Conservation (phyloP, 2,888 invertebrate genomes). For the Boloria selene region DNA sequence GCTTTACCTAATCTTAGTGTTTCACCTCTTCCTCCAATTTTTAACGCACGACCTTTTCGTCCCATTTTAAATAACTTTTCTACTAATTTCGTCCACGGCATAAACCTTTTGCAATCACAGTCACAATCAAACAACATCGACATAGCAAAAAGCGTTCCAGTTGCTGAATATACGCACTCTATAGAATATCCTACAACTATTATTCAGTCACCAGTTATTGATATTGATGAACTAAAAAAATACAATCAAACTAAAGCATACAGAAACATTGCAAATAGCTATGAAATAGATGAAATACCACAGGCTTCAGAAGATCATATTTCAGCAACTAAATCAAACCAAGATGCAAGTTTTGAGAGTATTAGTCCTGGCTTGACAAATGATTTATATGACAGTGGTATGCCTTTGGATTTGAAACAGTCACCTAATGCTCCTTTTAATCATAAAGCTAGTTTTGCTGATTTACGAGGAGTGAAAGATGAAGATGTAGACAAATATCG, state of each 20-base stretch:
- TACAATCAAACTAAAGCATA: conserved; percentile 67
- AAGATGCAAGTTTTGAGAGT: conserved; percentile 73
- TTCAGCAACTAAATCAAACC: conserved; percentile 66
- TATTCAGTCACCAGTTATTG: conserved; percentile 86
- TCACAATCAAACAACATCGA: conserved; percentile 69
- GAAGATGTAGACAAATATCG: conserved; percentile 74
- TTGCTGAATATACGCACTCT: conserved; percentile 86
- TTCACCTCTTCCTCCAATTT: conserved; percentile 84
- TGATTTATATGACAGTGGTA: conserved; percentile 60
- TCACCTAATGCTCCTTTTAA: conserved; percentile 54
- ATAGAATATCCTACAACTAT: conserved; percentile 88
- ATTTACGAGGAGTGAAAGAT: conserved; percentile 70
- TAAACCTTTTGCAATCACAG: conserved; percentile 60
- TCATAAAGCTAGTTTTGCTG: conserved; percentile 65
- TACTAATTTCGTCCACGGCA: conserved; percentile 56
- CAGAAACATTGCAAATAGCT: conserved; percentile 68
- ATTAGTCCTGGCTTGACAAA: conserved; percentile 61
- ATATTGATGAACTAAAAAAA: conserved; percentile 70
- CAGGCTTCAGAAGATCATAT: conserved; percentile 77
- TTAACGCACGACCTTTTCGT: conserved; percentile 83
- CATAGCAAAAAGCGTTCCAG: conserved; percentile 84
- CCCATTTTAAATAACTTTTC: conserved; percentile 54
- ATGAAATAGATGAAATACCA: conserved; percentile 66
- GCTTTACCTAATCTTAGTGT: conserved; percentile 85
- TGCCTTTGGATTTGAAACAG: conserved; percentile 57